Evolutionary conservation across 2,888 invertebrate genomes (phyloP).

Genomic region (Eustalomyia histrio): DNA sequence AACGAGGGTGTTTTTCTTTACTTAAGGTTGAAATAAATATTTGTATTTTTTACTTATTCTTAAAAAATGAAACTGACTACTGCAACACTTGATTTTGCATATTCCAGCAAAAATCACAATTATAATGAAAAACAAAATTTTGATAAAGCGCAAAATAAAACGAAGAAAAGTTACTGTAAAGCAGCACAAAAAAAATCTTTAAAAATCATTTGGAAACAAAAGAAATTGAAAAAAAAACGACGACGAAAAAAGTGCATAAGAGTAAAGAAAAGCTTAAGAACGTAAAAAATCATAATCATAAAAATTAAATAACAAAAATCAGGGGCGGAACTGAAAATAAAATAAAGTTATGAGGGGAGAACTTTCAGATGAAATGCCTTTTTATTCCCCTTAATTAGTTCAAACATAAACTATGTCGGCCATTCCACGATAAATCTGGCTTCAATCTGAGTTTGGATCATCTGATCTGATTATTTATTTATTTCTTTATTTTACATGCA

Average conservation of each 20-base stretch:
- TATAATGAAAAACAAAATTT: slow-evolving; percentile 48
- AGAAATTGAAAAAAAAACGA: slow-evolving; percentile 1
- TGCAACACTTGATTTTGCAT: slow-evolving; percentile 70
- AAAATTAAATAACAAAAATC: slow-evolving; percentile 61
- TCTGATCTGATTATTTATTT: no score
- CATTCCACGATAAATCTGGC: no score
- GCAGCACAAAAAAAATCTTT: slow-evolving; percentile 28
- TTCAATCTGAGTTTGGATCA: no score
- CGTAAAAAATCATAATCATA: slow-evolving; percentile 20
- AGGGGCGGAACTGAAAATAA: not conserved
- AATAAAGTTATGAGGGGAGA: not conserved
- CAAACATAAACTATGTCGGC: no score
- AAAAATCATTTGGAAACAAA: slow-evolving; percentile 1
- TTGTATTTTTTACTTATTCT: slow-evolving; percentile 3
- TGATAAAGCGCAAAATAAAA: slow-evolving; percentile 62
- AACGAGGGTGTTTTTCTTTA: slow-evolving; percentile 12
- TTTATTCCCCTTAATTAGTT: no score
- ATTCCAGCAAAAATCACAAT: slow-evolving; percentile 40
- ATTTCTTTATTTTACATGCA: no score
- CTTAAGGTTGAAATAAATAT: slow-evolving; percentile 24
- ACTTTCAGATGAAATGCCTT: not conserved
- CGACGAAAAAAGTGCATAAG: slow-evolving; percentile 37
- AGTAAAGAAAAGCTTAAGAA: slow-evolving; percentile 38
- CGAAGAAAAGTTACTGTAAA: slow-evolving; percentile 31
- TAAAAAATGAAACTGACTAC: slow-evolving; percentile 39